phyloP scores from a whole-genome alignment of 2,113 vertebrate species.

The Mesocricetus auratus region DNA sequence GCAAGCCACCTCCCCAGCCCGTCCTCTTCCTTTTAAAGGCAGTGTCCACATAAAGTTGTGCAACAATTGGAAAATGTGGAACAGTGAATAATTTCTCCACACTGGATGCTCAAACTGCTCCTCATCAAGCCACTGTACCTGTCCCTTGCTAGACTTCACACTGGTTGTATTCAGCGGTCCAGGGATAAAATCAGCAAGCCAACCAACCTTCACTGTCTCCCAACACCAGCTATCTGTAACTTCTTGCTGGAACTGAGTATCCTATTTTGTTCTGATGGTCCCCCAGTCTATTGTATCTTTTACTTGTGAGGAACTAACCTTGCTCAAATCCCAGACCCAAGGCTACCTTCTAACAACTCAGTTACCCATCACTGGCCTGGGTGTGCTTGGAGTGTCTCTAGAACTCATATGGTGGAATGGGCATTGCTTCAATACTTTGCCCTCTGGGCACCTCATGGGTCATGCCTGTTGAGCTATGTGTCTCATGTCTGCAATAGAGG shows the following conservation, averaged over 20 bases:
- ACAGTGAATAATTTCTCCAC: background rate
- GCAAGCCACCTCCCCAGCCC: background rate
- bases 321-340: background rate
- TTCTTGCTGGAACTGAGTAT: background rate
- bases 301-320: background rate
- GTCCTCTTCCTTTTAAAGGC: background rate
- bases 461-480: too few species aligned
- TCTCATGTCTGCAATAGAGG: background rate
- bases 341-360: background rate
- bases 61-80: background rate
- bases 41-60: background rate
- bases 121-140: background rate
- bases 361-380: rapidly evolving
- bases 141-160: background rate
- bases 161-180: background rate
- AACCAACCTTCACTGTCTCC: rapidly evolving
- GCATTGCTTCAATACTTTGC: background rate
- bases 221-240: background rate
- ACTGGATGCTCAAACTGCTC: too few species aligned
- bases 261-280: too few species aligned
- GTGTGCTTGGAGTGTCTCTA: background rate
- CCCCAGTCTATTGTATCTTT: background rate
- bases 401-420: background rate
- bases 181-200: background rate
- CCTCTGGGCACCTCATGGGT: background rate